These are phyloP conservation scores for Therioaphis trifolii DNA, from an alignment of 2,888 invertebrate species.

Conservation along the genomic window DNA sequence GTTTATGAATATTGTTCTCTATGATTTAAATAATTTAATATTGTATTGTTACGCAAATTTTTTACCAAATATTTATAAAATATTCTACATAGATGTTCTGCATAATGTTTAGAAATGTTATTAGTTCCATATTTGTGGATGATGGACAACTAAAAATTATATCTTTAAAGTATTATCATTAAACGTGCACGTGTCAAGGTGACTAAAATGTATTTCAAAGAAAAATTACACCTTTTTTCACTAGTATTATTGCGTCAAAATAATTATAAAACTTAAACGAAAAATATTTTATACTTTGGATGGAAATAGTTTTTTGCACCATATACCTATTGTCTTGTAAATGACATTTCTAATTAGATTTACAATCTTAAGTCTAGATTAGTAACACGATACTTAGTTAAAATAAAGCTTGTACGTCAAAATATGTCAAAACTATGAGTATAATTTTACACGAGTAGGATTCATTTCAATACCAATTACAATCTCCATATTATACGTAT, in stretches of 20 bases:
- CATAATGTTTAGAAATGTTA: background rate
- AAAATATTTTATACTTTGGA: background rate
- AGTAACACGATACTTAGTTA: slow-evolving; percentile 12
- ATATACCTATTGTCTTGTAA: background rate
- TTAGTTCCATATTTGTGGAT: background rate
- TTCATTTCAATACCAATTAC: background rate
- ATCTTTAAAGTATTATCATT: background rate
- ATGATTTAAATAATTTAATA: background rate
- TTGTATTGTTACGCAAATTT: no score
- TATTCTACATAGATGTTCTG: no score
- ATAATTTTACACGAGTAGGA: background rate
- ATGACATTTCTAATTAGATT: slow-evolving; percentile 29
- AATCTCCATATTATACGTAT: no score
- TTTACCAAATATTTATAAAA: no score
- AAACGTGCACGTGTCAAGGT: background rate
- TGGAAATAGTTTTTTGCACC: background rate
- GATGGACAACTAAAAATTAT: no score
- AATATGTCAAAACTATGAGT: slow-evolving; percentile 25
- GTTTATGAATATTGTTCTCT: background rate
- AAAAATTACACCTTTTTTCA: background rate
- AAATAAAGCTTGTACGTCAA: slow-evolving; percentile 11
- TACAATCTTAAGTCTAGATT: slow-evolving; percentile 18
- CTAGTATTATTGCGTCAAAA: no score
- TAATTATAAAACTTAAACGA: no score
- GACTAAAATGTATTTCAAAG: background rate